Percentiles rank a stretch among this genome's conserved stretches.
phyloP scores from a whole-genome alignment of 2,113 vertebrate species.

The Narcine bancroftii region DNA sequence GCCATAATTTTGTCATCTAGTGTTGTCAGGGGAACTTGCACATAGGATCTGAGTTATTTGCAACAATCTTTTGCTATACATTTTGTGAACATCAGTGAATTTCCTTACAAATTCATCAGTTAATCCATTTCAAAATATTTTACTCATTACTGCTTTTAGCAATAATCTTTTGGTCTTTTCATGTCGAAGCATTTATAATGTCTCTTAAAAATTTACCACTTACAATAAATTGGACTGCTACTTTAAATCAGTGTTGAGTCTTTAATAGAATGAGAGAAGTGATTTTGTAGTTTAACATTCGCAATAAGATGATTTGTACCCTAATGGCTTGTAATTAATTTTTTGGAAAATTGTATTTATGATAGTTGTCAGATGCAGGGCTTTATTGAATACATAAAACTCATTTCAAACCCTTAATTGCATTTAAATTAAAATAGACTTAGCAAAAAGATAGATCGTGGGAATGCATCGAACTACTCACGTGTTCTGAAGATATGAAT shows the following conservation, averaged over 20 bases:
- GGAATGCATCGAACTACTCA: constrained; percentile 79
- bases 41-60: not conserved
- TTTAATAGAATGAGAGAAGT: constrained; percentile 78
- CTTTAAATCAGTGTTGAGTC: constrained; percentile 69
- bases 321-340: constrained; percentile 91
- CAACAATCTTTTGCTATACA: not conserved
- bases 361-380: constrained; percentile 74
- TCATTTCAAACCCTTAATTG: constrained; percentile 90
- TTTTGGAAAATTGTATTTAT: constrained; percentile 76
- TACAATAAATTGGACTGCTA: constrained; percentile 33
- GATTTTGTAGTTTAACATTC: constrained; percentile 80
- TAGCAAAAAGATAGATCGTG: constrained; percentile 83
- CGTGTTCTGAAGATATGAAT: constrained; percentile 78
- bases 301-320: constrained; percentile 78
- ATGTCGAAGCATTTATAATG: constrained; percentile 1
- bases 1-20: not conserved
- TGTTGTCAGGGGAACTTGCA: not conserved
- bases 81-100: not conserved
- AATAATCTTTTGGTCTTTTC: not conserved
- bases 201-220: constrained; percentile 16
- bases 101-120: not conserved
- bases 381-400: constrained; percentile 90
- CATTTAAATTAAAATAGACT: constrained; percentile 91
- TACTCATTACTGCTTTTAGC: not conserved
- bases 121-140: not conserved